Evolutionary conservation across 2,888 invertebrate species (phyloP).

Genomic region (Cantharis nigra): DNA sequence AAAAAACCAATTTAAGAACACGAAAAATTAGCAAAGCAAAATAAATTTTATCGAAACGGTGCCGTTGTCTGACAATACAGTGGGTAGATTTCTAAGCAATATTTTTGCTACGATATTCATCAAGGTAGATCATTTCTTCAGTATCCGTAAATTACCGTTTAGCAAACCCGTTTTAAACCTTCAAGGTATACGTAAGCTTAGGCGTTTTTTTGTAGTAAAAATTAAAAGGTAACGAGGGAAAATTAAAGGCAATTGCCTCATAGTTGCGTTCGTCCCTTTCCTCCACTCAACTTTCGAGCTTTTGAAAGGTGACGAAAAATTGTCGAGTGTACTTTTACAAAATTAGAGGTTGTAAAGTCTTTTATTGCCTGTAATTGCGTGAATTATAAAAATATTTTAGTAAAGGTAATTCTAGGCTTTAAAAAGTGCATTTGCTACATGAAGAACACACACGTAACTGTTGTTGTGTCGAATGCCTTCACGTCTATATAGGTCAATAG

Average conservation of each 20-base stretch:
- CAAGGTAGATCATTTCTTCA: slow-evolving; percentile 16
- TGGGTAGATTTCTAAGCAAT: slow-evolving; percentile 16
- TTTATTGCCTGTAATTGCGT: neutral
- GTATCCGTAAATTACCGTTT: slow-evolving; percentile 28
- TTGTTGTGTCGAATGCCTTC: neutral
- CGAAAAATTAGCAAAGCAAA: neutral
- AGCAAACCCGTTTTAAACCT: slow-evolving; percentile 16
- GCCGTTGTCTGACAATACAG: slow-evolving; percentile 23
- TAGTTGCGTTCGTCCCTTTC: neutral
- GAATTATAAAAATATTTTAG: neutral
- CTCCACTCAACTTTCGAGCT: neutral
- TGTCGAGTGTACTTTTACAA: neutral
- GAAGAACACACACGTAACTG: neutral
- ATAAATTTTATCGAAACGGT: slow-evolving; percentile 19
- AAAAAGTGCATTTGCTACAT: neutral
- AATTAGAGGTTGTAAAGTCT: neutral
- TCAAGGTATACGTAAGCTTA: slow-evolving; percentile 2
- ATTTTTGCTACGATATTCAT: slow-evolving; percentile 20
- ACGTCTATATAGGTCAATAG: neutral
- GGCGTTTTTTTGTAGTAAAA: neutral
- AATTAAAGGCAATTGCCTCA: neutral
- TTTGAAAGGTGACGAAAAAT: neutral
- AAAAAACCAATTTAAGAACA: no score
- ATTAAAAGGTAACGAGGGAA: neutral
- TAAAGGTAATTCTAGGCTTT: neutral